phyloP scores from a whole-genome alignment of 2,113 vertebrate species.

The Pantherophis guttatus region DNA sequence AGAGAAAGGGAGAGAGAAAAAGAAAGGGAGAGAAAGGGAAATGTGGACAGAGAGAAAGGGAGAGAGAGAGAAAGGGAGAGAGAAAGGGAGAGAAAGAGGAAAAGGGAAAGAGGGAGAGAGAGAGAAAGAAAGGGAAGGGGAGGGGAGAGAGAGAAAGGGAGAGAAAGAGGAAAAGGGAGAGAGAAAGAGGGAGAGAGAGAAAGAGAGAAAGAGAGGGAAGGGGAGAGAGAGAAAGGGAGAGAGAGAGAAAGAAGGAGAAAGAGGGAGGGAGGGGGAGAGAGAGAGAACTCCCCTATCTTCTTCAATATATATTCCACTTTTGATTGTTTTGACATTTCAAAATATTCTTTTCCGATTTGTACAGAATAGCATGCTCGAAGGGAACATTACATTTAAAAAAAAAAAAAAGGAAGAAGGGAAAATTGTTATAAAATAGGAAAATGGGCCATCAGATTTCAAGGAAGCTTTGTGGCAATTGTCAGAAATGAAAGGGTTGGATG shows the following conservation, averaged over 20 bases:
- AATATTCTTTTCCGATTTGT: background rate
- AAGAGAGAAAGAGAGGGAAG: accelerated
- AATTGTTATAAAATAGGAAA: background rate
- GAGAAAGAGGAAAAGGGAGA: too few species aligned
- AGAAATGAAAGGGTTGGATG: background rate
- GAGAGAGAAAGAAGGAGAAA: too few species aligned
- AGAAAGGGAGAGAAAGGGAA: too few species aligned
- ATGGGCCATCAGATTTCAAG: background rate
- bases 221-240: too few species aligned
- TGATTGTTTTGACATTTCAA: background rate
- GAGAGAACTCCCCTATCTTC: too few species aligned
- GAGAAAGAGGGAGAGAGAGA: too few species aligned
- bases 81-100: accelerated
- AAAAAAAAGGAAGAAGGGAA: background rate
- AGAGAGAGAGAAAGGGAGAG: too few species aligned
- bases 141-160: too few species aligned
- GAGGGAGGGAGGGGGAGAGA: too few species aligned
- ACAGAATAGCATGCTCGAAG: background rate
- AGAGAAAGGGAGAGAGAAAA: accelerated
- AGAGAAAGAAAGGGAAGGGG: too few species aligned
- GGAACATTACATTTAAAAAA: background rate
- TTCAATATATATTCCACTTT: background rate
- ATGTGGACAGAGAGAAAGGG: accelerated
- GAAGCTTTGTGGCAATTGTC: background rate
- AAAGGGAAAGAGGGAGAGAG: too few species aligned